Evolutionary conservation across 2,797 vertebrate genomes (phyloP).

Genomic region (Podarcis lilfordi): DNA sequence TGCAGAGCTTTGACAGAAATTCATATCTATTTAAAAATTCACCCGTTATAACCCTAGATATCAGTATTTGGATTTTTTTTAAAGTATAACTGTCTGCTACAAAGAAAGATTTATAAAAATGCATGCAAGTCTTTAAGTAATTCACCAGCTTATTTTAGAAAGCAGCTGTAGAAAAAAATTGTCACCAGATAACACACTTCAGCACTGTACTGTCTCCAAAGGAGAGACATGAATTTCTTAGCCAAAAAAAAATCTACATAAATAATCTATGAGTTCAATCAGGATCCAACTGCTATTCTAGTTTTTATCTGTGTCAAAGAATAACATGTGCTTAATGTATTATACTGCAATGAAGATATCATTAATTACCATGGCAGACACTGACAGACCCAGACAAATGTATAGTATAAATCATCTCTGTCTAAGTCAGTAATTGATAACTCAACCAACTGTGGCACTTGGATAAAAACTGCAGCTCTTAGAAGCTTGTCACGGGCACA

Average conservation of each 20-base stretch:
- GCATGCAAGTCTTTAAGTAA: background rate
- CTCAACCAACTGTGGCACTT: background rate
- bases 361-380: conserved; percentile 5
- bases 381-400: conserved; percentile 28
- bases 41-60: background rate
- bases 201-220: conserved; percentile 10
- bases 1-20: background rate
- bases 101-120: conserved; percentile 37
- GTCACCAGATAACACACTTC: conserved; percentile 4
- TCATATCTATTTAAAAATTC: background rate
- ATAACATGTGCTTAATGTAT: conserved; percentile 7
- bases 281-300: background rate
- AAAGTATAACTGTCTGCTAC: background rate
- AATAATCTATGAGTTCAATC: conserved; percentile 35
- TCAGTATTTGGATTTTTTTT: background rate
- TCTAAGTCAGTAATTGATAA: conserved; percentile 29
- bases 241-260: background rate
- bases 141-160: conserved; percentile 43
- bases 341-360: conserved; percentile 17
- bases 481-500: background rate
- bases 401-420: conserved; percentile 15
- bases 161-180: conserved; percentile 3
- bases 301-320: conserved; percentile 34
- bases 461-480: background rate
- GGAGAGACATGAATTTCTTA: conserved; percentile 33